Evolutionary conservation across 1,140 invertebrate genomes (phyloP).

Genomic region (Lasioglossum albipes): DNA sequence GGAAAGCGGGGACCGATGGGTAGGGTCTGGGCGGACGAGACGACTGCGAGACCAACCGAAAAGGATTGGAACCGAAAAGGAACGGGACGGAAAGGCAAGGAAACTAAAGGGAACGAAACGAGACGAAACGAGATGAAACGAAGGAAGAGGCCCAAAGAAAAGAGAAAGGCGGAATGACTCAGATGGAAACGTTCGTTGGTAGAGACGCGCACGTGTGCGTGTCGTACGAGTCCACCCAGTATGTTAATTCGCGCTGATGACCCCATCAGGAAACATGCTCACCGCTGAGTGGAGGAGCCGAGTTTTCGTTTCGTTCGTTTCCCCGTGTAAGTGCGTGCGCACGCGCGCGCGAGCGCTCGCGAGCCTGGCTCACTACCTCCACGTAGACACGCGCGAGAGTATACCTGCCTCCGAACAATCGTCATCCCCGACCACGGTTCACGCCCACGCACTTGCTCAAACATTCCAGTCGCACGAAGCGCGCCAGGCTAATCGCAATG

Average conservation of each 20-base stretch:
- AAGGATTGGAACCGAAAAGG: too few species aligned
- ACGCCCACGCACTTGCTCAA: conserved; percentile 62
- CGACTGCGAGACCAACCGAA: too few species aligned
- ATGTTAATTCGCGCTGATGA: conserved; percentile 76
- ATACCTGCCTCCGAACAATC: conserved; percentile 60
- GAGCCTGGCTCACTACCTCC: not conserved
- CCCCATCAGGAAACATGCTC: conserved; percentile 75
- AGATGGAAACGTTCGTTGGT: conserved; percentile 60
- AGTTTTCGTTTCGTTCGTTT: conserved; percentile 60
- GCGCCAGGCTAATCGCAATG: conserved; percentile 56
- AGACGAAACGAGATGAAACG: too few species aligned
- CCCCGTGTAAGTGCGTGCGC: not conserved
- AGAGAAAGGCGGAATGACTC: conserved; percentile 52
- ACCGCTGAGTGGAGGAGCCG: conserved; percentile 63
- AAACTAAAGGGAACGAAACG: not conserved
- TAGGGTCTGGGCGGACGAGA: not conserved
- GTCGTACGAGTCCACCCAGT: conserved; percentile 68
- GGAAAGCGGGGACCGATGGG: not conserved
- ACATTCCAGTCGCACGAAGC: conserved; percentile 59
- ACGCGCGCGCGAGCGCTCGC: not conserved
- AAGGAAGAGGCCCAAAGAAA: conserved; percentile 12
- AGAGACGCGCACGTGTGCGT: conserved; percentile 55
- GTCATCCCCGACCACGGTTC: conserved; percentile 57
- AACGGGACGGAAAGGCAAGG: too few species aligned
- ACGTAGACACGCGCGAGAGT: conserved; percentile 3